Evolutionary conservation across 2,888 invertebrate species (phyloP).

Genomic region (Epirrhoe tristata): DNA sequence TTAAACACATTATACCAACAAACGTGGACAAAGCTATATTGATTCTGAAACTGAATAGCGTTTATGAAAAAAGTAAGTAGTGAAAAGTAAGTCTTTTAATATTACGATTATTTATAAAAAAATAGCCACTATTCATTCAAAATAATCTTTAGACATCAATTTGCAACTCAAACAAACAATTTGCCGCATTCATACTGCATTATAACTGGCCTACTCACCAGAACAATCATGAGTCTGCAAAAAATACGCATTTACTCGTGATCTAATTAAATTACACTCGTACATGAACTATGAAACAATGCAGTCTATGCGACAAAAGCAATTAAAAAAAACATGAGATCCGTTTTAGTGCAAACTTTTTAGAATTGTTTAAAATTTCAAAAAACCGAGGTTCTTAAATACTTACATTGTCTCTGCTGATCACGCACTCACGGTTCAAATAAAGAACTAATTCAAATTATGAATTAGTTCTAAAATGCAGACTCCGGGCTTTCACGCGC

Average conservation of each 20-base stretch:
- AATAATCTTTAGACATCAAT: not conserved
- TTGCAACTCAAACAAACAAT: slow-evolving; percentile 15
- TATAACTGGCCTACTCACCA: slow-evolving; percentile 16
- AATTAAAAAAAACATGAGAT: not conserved
- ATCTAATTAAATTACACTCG: slow-evolving; percentile 8
- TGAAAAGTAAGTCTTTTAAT: too few species aligned
- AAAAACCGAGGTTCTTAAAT: not conserved
- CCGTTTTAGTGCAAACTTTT: not conserved
- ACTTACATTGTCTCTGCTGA: slow-evolving; percentile 34
- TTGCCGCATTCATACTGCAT: slow-evolving; percentile 33
- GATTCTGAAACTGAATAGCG: too few species aligned
- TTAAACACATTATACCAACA: too few species aligned
- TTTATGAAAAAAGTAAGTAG: too few species aligned
- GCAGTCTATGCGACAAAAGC: slow-evolving; percentile 29
- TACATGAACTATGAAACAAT: slow-evolving; percentile 20
- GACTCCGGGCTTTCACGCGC: slow-evolving; percentile 57
- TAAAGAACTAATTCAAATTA: slow-evolving; percentile 31
- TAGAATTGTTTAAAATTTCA: not conserved
- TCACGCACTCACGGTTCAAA: slow-evolving; percentile 25
- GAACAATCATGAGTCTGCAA: not conserved
- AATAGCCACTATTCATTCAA: not conserved
- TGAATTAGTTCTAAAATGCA: slow-evolving; percentile 48
- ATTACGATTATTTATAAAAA: too few species aligned
- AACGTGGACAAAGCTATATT: too few species aligned
- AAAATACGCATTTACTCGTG: slow-evolving; percentile 19